Percentiles rank a stretch among this genome's conserved stretches.
These are phyloP conservation scores for Pristiophorus japonicus DNA, from an alignment of 2,113 vertebrate genomes.

Conservation along the genomic window DNA sequence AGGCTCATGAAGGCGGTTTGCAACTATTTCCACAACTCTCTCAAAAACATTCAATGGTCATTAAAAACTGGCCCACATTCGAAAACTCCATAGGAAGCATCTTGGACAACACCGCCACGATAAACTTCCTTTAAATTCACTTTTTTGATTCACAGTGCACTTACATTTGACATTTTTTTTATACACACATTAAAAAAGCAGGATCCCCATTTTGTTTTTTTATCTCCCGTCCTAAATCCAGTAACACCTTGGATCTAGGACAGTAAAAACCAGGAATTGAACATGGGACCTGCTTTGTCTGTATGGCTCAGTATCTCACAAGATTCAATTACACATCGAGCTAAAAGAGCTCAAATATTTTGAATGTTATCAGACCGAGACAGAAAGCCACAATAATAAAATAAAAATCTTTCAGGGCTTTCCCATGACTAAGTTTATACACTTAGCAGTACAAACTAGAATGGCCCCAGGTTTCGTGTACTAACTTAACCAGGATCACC, in stretches of 20 bases:
- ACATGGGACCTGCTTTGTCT: not conserved
- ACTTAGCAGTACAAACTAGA: not conserved
- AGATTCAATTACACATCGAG: not conserved
- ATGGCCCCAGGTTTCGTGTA: not conserved
- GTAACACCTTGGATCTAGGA: not conserved
- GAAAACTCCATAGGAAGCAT: not conserved
- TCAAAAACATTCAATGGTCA: not conserved
- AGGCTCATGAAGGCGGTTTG: not conserved
- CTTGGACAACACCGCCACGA: not conserved
- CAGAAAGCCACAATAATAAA: not conserved
- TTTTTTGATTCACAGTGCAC: not conserved
- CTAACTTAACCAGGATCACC: not conserved
- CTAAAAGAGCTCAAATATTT: not conserved
- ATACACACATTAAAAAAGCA: not conserved
- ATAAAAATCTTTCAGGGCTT: not conserved
- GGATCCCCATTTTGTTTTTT: not conserved
- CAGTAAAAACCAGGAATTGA: not conserved
- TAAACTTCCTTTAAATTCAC: not conserved
- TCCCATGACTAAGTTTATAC: not conserved
- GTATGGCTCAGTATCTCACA: not conserved
- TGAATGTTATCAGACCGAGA: not conserved
- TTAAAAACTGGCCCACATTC: not conserved
- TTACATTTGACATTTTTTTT: not conserved
- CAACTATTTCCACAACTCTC: conserved; percentile 6
- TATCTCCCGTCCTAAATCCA: not conserved